Percentiles rank a stretch among this genome's conserved stretches.
Evolutionary conservation across 2,888 invertebrate genomes (phyloP).

Genomic region (Andrena praecox): DNA sequence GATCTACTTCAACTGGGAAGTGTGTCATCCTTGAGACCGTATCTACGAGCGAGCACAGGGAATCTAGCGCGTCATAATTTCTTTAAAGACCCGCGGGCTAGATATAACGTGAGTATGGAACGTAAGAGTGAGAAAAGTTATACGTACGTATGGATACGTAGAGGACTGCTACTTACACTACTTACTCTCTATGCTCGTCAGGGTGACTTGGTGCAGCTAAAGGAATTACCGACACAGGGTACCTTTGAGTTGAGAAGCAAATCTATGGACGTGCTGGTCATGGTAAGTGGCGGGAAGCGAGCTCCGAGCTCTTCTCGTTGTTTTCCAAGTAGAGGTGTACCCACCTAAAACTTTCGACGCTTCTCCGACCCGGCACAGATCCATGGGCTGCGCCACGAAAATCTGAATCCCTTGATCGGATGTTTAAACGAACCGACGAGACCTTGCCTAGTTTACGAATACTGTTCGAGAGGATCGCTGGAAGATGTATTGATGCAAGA

Average conservation of each 20-base stretch:
- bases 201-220: constrained; percentile 96
- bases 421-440: constrained; percentile 92
- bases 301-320: no score
- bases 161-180: no score
- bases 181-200: constrained; percentile 79
- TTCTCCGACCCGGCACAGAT: constrained; percentile 85
- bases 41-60: constrained; percentile 84
- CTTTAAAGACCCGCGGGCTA: constrained; percentile 90
- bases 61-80: constrained; percentile 88
- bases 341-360: not conserved
- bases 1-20: constrained; percentile 92
- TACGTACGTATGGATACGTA: no score
- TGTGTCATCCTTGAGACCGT: constrained; percentile 87
- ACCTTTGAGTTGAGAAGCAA: constrained; percentile 92
- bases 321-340: not conserved
- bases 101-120: constrained; percentile 91
- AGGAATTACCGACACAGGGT: constrained; percentile 89
- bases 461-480: constrained; percentile 94
- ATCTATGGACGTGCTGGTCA: constrained; percentile 91
- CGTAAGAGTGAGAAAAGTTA: no score
- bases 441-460: constrained; percentile 94
- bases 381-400: constrained; percentile 95
- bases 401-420: constrained; percentile 95
- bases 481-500: constrained; percentile 95
- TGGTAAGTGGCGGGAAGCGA: constrained; percentile 83